Conservation (phyloP, 2,113 vertebrate genomes). For the Steatornis caripensis region DNA sequence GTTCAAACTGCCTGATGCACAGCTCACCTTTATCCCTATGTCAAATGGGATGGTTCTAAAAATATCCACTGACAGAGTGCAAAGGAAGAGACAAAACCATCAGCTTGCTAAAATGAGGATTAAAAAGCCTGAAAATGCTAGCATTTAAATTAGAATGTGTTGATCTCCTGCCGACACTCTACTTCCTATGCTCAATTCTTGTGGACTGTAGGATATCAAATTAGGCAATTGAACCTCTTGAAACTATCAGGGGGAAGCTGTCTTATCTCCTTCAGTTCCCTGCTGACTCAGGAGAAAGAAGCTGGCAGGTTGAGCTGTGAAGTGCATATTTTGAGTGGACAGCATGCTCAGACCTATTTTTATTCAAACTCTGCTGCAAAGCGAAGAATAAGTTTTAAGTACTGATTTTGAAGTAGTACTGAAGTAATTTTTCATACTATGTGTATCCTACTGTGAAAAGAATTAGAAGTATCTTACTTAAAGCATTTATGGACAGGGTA, state of each 20-base stretch:
- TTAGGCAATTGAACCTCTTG: background rate
- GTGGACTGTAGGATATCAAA: background rate
- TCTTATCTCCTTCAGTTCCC: background rate
- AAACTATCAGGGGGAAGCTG: background rate
- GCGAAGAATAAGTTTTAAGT: background rate
- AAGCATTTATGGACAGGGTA: background rate
- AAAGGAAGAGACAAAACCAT: background rate
- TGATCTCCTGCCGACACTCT: background rate
- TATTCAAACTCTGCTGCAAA: background rate
- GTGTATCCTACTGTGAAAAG: background rate
- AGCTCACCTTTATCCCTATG: background rate
- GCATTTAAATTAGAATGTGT: background rate
- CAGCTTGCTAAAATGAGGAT: background rate
- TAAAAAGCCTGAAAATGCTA: conserved; percentile 8
- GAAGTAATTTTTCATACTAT: background rate
- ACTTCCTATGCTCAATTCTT: background rate
- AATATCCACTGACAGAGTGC: background rate
- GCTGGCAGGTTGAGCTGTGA: background rate
- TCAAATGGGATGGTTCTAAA: background rate
- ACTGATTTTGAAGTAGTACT: background rate
- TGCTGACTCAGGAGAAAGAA: conserved; percentile 1
- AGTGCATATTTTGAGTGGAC: background rate
- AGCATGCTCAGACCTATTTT: background rate
- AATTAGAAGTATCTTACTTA: background rate
- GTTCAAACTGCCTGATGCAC: background rate